Evolutionary conservation across 2,888 invertebrate species (phyloP), one percentile per base, ranked within the genome.

Genomic region (Corbicula japonica): DNA sequence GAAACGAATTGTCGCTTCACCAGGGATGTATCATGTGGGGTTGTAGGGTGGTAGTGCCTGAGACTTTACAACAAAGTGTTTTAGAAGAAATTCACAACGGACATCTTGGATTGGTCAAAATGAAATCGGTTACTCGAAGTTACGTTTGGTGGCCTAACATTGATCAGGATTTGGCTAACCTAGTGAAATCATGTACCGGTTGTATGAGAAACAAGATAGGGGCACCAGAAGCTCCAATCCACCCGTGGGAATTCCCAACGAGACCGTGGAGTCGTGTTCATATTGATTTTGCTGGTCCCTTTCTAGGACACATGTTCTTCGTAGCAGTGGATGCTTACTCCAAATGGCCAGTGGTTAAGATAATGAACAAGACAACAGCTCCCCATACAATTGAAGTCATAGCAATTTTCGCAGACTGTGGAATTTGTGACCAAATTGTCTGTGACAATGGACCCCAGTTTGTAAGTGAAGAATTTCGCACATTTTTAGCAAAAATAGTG

Each of bases 301-400:
- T 92, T 44, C 54, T 88, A 4, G 89, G 86, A 6, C 71, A 70
- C 5, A 89, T 87, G 85, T 88, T 92, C 35, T 74, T 93, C 4
- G 81, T 94, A 21, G 80, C 94, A 8, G 89, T 93, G 3, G 94
- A 94, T 79, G 87, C 93, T 12, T 89, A 88, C 78, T 93, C 93
- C 0, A 94, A 94, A 75, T 94, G 93, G 93, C 88, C 91, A 1
- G 93, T 94, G 84, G 89, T 92, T 0, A 60, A 83, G 1, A 35
- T 60, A n/a, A 83, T 87, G 71, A 23, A 44, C 3, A 56, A 70
- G n/a, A 84, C 82, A 5, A 76, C 62, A 2, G 32, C 79, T 23
- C 48, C 48, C 12, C 65, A 68, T n/a, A 83, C 81, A 3, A 71
- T 86, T 44, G 71, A 83, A 62, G 62, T 65, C 18, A 44, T 81